A percentile compares a stretch with the other conserved stretches of the same genome.
phyloP scores from a whole-genome alignment of 2,888 invertebrate genomes.

The Tenthredo notha region DNA sequence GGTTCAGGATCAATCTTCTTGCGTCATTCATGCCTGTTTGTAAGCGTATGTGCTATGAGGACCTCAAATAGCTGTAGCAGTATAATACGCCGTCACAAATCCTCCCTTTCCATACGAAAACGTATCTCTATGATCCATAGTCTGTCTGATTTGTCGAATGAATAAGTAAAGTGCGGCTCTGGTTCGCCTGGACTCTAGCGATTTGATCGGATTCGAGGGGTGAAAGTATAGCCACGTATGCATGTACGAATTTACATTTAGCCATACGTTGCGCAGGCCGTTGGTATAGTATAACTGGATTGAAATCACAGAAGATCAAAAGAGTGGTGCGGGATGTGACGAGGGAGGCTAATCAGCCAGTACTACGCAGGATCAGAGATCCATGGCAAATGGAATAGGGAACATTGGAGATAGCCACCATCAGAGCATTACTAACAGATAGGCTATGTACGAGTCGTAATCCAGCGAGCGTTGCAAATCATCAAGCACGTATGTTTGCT shows the following conservation, averaged over 20 bases:
- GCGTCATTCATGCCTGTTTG: conserved; percentile 27
- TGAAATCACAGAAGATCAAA: conserved; percentile 77
- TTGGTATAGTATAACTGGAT: conserved; percentile 70
- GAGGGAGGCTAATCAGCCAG: conserved; percentile 39
- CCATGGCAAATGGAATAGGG: conserved; percentile 61
- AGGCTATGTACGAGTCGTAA: not conserved
- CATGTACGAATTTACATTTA: not conserved
- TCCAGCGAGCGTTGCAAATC: conserved; percentile 5
- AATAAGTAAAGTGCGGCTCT: conserved; percentile 68
- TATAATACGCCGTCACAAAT: conserved; percentile 62
- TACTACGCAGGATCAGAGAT: conserved; percentile 55
- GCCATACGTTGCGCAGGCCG: conserved; percentile 29
- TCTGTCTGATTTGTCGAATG: conserved; percentile 70
- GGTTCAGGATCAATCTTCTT: conserved; percentile 15
- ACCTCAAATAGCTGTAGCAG: conserved; percentile 6
- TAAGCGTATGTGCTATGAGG: not conserved
- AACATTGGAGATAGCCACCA: conserved; percentile 26
- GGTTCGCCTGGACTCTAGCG: not conserved
- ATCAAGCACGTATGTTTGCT: not conserved
- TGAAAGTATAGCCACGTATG: conserved; percentile 53
- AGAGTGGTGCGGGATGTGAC: conserved; percentile 64
- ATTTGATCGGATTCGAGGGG: conserved; percentile 57
- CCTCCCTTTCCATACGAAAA: conserved; percentile 55
- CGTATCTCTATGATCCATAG: conserved; percentile 57
- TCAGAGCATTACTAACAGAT: not conserved